Conservation (phyloP, 2,797 vertebrate species). For the Amniataba percoides region DNA sequence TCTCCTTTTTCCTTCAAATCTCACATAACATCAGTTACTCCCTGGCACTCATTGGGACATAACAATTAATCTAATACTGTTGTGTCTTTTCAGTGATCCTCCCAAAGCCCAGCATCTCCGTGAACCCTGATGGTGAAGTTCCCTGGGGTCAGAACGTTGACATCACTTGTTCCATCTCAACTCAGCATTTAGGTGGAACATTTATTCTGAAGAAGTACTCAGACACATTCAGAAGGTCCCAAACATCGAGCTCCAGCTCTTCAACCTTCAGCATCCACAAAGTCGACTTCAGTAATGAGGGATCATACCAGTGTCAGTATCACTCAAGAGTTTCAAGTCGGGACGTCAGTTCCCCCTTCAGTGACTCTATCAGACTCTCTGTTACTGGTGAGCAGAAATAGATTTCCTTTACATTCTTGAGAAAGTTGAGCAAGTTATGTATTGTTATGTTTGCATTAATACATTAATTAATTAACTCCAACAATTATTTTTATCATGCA, state of each 20-base stretch:
- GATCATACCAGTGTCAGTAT: constrained; percentile 9
- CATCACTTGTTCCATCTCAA: constrained; percentile 25
- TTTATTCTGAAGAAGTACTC: constrained; percentile 10
- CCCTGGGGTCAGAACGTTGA: constrained; percentile 10
- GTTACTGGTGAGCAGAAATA: not conserved
- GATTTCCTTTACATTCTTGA: no score
- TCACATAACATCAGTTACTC: no score
- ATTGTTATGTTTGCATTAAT: no score
- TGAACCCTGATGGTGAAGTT: not conserved
- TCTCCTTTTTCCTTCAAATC: no score
- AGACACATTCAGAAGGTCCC: not conserved
- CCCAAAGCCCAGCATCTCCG: not conserved
- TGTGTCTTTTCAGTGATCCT: not conserved
- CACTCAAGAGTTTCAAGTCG: not conserved
- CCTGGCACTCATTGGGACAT: no score
- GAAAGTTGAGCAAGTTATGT: no score
- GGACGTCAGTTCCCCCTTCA: not conserved
- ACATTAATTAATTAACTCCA: no score
- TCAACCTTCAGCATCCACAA: not conserved
- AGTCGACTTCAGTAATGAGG: not conserved
- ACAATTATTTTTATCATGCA: no score
- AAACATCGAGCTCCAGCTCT: not conserved
- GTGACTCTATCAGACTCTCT: not conserved
- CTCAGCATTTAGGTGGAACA: constrained; percentile 3
- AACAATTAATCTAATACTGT: not conserved